These are phyloP conservation scores for Hirtodrosophila histrioides DNA, from an alignment of 2,888 invertebrate species.

Conservation along the genomic window DNA sequence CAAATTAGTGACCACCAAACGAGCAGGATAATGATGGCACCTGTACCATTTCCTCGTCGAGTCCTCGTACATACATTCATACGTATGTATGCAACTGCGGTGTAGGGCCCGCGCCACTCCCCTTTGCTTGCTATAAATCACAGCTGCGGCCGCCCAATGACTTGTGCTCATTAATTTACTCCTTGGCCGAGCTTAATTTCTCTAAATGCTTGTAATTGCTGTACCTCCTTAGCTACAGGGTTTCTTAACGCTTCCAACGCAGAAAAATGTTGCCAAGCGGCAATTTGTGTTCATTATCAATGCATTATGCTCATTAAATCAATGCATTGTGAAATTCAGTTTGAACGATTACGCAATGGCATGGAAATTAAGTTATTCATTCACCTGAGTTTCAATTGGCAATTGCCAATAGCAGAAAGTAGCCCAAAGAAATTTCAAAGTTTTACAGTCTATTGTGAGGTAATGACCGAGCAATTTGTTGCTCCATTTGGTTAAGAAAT, in stretches of 20 bases:
- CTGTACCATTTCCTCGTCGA: conserved; percentile 1
- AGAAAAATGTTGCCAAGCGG: conserved; percentile 14
- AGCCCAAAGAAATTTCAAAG: background rate
- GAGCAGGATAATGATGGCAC: conserved; percentile 30
- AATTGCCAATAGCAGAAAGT: background rate
- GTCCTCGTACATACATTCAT: background rate
- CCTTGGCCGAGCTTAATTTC: conserved; percentile 46
- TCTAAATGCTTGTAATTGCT: conserved; percentile 56
- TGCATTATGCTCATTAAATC: conserved; percentile 34
- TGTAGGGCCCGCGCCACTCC: conserved; percentile 28
- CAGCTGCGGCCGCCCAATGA: conserved; percentile 27
- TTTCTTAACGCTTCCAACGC: conserved; percentile 1
- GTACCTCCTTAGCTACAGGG: conserved; percentile 3
- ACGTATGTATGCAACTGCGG: conserved; percentile 21
- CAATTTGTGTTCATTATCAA: conserved; percentile 53
- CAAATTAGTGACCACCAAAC: conserved; percentile 53
- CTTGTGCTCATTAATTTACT: conserved; percentile 62
- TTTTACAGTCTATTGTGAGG: background rate
- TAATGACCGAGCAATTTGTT: background rate
- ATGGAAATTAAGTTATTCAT: conserved; percentile 18
- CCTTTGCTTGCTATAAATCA: conserved; percentile 54
- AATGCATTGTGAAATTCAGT: conserved; percentile 36
- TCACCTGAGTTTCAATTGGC: conserved; percentile 8
- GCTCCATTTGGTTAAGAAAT: background rate
- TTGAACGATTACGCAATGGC: conserved; percentile 7